phyloP scores from a whole-genome alignment of 2,888 invertebrate species.

The Lasiommata megera region DNA sequence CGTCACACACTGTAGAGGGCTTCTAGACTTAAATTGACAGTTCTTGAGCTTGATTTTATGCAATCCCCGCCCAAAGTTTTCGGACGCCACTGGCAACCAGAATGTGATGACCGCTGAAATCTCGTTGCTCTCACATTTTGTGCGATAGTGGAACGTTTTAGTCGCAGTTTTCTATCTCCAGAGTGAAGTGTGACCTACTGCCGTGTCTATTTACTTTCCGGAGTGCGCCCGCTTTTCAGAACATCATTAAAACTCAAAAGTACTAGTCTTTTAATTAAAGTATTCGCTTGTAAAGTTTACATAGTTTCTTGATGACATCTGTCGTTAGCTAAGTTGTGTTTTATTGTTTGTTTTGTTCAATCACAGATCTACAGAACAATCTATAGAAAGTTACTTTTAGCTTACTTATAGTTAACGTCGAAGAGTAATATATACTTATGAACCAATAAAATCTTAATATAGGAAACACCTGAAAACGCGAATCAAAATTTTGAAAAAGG shows the following conservation, averaged over 20 bases:
- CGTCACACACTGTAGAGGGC: too few relatives aligned
- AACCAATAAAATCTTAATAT: too few relatives aligned
- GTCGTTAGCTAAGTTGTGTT: too few relatives aligned
- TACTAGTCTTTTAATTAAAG: slow-evolving; percentile 7
- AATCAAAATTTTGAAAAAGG: too few relatives aligned
- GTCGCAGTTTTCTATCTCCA: slow-evolving; percentile 1
- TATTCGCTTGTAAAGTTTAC: not conserved
- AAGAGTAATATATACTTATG: too few relatives aligned
- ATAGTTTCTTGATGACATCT: not conserved
- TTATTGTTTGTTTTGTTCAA: too few relatives aligned
- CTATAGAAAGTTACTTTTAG: too few relatives aligned
- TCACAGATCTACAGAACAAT: too few relatives aligned
- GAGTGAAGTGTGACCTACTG: slow-evolving; percentile 12
- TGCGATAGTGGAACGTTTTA: not conserved
- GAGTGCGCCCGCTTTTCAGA: not conserved
- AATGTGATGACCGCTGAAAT: not conserved
- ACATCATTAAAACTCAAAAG: slow-evolving; percentile 7
- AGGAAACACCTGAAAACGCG: too few relatives aligned
- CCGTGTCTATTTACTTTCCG: not conserved
- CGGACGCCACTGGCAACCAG: not conserved
- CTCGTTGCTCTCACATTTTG: not conserved
- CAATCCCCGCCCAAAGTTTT: not conserved
- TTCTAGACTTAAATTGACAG: too few relatives aligned
- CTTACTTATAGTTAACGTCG: too few relatives aligned
- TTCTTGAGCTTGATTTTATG: too few relatives aligned